A percentile compares a stretch with the other conserved stretches of the same genome.
These are phyloP conservation scores for Deilephila elpenor DNA, from an alignment of 2,888 invertebrate genomes.

Conservation along the genomic window DNA sequence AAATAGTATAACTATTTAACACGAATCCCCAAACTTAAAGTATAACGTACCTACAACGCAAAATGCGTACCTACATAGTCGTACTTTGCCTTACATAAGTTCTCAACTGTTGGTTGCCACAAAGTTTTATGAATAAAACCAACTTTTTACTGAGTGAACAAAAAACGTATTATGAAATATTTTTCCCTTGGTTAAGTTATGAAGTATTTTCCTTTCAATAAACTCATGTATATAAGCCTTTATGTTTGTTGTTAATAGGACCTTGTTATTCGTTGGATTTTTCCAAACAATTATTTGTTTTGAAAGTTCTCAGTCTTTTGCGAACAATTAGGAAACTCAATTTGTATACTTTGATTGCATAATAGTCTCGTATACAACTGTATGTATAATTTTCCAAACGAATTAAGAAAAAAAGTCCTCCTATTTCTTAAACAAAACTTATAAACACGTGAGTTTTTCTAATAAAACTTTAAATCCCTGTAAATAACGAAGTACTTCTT, in stretches of 20 bases:
- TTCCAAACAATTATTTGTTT: background rate
- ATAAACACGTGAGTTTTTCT: too few species aligned
- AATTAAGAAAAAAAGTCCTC: too few species aligned
- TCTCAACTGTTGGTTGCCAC: conserved; percentile 14
- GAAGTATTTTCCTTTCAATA: conserved; percentile 24
- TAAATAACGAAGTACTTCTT: too few species aligned
- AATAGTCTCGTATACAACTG: too few species aligned
- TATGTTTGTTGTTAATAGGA: background rate
- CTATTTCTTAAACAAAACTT: too few species aligned
- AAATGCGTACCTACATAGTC: background rate
- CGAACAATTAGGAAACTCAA: conserved; percentile 1
- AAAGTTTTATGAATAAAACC: conserved; percentile 26
- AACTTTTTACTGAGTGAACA: conserved; percentile 27
- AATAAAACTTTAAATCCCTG: too few species aligned
- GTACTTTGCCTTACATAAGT: conserved; percentile 11
- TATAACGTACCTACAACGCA: background rate
- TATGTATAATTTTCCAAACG: too few species aligned
- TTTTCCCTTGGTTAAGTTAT: conserved; percentile 26
- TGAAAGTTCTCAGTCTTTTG: background rate
- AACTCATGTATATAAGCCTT: conserved; percentile 10
- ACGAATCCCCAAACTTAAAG: background rate
- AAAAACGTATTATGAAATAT: conserved; percentile 26
- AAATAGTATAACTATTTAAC: background rate
- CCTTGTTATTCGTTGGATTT: background rate
- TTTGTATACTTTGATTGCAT: background rate